Evolutionary conservation across 1,140 invertebrate species (phyloP).

Genomic region (Musca vetustissima): DNA sequence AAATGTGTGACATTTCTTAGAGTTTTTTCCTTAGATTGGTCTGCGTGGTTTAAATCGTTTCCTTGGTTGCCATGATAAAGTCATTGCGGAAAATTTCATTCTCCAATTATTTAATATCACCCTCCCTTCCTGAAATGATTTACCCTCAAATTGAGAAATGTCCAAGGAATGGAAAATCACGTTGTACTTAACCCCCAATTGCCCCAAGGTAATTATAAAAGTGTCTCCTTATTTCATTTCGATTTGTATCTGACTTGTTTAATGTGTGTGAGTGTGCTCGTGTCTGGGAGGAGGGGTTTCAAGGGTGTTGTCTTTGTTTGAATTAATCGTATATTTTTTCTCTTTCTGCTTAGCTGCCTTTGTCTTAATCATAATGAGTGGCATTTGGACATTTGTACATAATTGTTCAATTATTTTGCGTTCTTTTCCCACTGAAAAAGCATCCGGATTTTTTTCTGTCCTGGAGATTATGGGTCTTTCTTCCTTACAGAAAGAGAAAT

Average conservation of each 20-base stretch:
- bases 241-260: not conserved
- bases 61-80: no score
- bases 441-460: not conserved
- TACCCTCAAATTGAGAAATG: no score
- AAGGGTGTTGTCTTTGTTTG: no score
- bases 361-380: constrained; percentile 51
- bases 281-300: no score
- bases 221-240: constrained; percentile 36
- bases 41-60: not conserved
- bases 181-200: constrained; percentile 36
- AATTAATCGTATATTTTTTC: not conserved
- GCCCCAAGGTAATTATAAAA: constrained; percentile 55
- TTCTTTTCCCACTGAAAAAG: not conserved
- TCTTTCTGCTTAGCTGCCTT: constrained; percentile 6
- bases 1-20: constrained; percentile 6
- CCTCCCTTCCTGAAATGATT: not conserved
- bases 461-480: no score
- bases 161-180: no score
- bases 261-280: no score
- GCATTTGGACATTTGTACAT: constrained; percentile 54
- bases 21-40: not conserved
- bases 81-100: no score
- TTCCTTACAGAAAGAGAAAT: not conserved
- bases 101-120: not conserved
- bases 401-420: constrained; percentile 53